phyloP scores from a whole-genome alignment of 2,888 invertebrate genomes.

The Drepana falcataria region DNA sequence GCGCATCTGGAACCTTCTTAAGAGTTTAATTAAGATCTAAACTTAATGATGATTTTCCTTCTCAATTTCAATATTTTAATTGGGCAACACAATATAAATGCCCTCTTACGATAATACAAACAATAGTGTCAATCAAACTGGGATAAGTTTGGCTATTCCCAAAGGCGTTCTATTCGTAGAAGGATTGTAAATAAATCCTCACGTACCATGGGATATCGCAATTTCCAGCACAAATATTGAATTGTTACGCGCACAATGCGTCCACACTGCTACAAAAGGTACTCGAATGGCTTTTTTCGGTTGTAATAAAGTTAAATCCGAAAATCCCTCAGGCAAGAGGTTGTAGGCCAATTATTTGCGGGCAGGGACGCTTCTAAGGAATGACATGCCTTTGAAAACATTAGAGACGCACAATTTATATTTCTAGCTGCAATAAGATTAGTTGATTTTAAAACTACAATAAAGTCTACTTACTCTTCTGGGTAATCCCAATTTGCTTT shows the following conservation, averaged over 20 bases:
- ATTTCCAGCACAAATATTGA: conserved; percentile 25
- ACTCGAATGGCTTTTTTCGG: conserved; percentile 31
- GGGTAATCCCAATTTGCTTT: too few species aligned
- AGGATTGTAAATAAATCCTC: conserved; percentile 22
- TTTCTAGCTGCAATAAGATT: neutral
- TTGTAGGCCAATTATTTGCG: conserved; percentile 59
- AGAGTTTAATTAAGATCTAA: too few species aligned
- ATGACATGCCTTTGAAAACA: conserved; percentile 16
- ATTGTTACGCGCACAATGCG: conserved; percentile 28
- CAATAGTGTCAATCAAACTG: neutral
- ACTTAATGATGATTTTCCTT: too few species aligned
- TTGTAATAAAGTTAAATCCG: conserved; percentile 59
- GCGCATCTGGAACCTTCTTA: too few species aligned
- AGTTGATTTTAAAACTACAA: too few species aligned
- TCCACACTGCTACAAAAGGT: conserved; percentile 33
- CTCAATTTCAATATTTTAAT: too few species aligned
- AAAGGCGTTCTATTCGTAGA: conserved; percentile 7
- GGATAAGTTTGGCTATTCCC: neutral
- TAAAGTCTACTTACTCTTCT: too few species aligned
- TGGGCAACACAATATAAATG: neutral
- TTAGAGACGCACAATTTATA: conserved; percentile 14
- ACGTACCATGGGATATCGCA: conserved; percentile 9
- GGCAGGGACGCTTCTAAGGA: conserved; percentile 30
- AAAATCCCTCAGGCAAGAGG: conserved; percentile 58
- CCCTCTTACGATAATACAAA: neutral